Base-by-base conservation (phyloP, 2,888 invertebrate genomes). In the Agapostemon virescens region DNA sequence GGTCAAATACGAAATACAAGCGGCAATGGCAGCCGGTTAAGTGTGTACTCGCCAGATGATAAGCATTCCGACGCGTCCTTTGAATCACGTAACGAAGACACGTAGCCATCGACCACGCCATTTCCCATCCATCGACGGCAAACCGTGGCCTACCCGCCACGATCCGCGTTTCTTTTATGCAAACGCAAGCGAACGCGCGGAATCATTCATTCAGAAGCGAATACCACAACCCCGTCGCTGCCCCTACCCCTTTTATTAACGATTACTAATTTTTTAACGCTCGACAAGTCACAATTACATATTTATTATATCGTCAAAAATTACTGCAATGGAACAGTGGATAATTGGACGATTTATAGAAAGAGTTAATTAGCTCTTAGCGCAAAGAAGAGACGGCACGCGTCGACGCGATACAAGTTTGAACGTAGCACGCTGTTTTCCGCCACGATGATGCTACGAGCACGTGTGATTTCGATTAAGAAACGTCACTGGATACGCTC, bases 1-100 rank as follows among this genome's bases (percentile, higher is more conserved):
- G 77, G 73, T 84, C 79, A 74, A 84, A 84, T 78, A 69, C 78
- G 58, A 80, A 77, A 58, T 26, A 75, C 74, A 82, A 74, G 77
- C 55, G 76, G 30, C 70, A 40, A 26, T 15, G 76, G 42, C 70
- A 45, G 38, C n/a, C n/a, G 69, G 63, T 58, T 68, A 49, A 74
- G 55, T 45, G 71, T n/a, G 69, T 70, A 42, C 49, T 20, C 40
- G 49, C 45, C 63, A 71, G 58, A 84, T 75, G 77, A 86, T 78
- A 81, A 74, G 63, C 85, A 86, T 86, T 86, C 86, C 86, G 61
- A 71, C 71, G 84, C 78, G 81, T 86, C 77, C 69, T 75, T 74
- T 63, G 74, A 86, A 79, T 84, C 81, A 79, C 74, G 84, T 85
- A 86, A 86, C 79, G 85, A 86, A 85, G 81, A 74, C 86, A 86